Conservation (phyloP, 2,113 vertebrate species). For the Phycodurus eques region DNA sequence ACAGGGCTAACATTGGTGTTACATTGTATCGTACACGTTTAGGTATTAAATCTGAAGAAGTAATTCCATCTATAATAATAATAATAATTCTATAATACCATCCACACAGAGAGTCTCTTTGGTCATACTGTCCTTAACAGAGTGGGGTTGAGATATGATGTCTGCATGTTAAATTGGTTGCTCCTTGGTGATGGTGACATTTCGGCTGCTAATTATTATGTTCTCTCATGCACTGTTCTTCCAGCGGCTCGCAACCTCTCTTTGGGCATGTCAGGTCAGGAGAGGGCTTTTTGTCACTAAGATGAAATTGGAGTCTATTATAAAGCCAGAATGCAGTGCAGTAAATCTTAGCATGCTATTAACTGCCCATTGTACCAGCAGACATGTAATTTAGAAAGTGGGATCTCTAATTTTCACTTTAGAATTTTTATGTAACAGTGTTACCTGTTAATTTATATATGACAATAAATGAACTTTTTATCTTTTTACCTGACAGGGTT, state of each 20-base stretch:
- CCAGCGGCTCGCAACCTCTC: constrained; percentile 40
- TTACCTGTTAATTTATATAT: constrained; percentile 45
- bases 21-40: constrained; percentile 22
- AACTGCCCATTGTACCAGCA: constrained; percentile 43
- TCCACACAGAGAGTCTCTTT: neutral
- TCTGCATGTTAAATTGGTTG: constrained; percentile 48
- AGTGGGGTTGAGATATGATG: constrained; percentile 31
- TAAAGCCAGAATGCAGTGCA: constrained; percentile 38
- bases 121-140: constrained; percentile 20
- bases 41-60: constrained; percentile 17
- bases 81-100: neutral
- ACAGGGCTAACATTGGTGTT: constrained; percentile 10
- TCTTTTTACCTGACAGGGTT: constrained; percentile 37
- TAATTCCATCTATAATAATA: too few species aligned
- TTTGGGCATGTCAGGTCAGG: constrained; percentile 49
- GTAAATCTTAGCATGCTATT: constrained; percentile 51
- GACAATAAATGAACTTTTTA: constrained; percentile 51
- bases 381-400: constrained; percentile 36
- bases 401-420: constrained; percentile 49
- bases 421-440: constrained; percentile 26
- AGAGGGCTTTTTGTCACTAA: constrained; percentile 18
- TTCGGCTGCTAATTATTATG: constrained; percentile 64
- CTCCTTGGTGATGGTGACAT: constrained; percentile 56
- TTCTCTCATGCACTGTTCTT: constrained; percentile 52
- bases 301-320: constrained; percentile 36